Conservation (phyloP, 2,888 invertebrate species). For the Notodonta dromedarius region DNA sequence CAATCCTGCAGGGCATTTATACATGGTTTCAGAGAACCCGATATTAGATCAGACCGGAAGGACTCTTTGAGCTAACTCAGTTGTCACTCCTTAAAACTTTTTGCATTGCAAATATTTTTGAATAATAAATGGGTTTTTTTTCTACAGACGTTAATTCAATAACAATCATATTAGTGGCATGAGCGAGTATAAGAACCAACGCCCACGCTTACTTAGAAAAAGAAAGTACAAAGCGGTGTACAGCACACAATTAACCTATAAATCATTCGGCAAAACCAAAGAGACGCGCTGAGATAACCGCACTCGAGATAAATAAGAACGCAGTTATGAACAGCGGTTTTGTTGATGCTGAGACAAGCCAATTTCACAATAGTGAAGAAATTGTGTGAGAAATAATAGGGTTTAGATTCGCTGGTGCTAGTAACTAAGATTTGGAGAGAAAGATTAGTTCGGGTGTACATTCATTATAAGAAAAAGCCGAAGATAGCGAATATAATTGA, state of each 20-base stretch:
- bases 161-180: slow-evolving; percentile 1
- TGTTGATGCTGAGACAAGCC: background rate
- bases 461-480: no score
- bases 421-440: no score
- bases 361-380: background rate
- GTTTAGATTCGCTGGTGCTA: no score
- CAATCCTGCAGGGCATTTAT: no score
- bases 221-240: slow-evolving; percentile 34
- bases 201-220: slow-evolving; percentile 30
- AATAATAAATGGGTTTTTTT: no score
- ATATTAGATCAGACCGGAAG: no score
- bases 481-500: no score
- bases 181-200: slow-evolving; percentile 5
- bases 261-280: slow-evolving; percentile 49
- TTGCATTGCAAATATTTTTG: no score
- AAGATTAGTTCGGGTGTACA: no score
- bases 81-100: no score
- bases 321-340: background rate
- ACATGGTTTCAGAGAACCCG: no score
- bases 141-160: background rate
- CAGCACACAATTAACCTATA: slow-evolving; percentile 54
- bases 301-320: slow-evolving; percentile 17
- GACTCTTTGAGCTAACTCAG: no score
- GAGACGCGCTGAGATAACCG: slow-evolving; percentile 43
- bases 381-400: background rate